Conservation (phyloP, 2,113 vertebrate genomes). For the Cephalopterus ornatus region DNA sequence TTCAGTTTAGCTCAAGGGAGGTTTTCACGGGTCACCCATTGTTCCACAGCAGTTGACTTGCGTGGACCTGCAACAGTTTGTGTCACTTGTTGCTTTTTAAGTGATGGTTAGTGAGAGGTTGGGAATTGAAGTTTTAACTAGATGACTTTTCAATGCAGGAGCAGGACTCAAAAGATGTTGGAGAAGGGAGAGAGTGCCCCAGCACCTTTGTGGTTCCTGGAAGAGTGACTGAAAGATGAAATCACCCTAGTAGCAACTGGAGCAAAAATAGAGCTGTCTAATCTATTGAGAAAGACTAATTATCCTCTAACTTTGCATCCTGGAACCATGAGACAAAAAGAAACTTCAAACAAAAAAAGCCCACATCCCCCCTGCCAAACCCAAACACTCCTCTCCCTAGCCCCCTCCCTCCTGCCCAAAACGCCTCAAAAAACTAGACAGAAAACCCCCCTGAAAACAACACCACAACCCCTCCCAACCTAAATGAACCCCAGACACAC, state of each 20-base stretch:
- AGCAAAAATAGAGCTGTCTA: accelerated
- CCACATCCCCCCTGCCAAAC: background rate
- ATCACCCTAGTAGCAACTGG: background rate
- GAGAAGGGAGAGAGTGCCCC: background rate
- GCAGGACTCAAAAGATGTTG: background rate
- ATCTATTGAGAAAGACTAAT: background rate
- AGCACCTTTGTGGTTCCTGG: background rate
- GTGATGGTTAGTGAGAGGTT: background rate
- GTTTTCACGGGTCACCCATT: background rate
- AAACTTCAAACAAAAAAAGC: background rate
- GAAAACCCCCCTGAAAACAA: background rate
- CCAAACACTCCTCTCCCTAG: background rate
- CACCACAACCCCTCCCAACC: background rate
- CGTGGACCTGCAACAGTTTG: background rate
- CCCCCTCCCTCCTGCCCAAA: accelerated
- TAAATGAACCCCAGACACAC: background rate
- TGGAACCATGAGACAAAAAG: background rate
- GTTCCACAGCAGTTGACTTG: accelerated
- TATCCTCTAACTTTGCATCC: background rate
- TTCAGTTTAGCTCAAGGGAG: background rate
- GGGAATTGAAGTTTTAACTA: background rate
- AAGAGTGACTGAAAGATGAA: background rate
- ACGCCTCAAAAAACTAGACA: too few species aligned
- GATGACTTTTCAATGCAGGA: background rate
- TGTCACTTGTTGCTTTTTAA: background rate